phyloP scores from a whole-genome alignment of 2,113 vertebrate genomes.

The Origma solitaria region DNA sequence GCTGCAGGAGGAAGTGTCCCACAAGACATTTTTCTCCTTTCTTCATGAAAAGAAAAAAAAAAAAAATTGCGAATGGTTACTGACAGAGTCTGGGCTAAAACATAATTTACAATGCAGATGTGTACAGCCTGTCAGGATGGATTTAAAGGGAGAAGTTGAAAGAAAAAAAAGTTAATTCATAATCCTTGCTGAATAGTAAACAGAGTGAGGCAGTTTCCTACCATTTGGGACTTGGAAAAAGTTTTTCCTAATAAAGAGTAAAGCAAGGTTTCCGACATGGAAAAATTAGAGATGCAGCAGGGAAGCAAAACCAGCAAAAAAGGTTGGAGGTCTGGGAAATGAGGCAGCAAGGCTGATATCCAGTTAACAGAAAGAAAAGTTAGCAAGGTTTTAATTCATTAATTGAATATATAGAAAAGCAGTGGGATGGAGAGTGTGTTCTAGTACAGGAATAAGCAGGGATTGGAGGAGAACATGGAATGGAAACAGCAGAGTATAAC shows the following conservation, averaged over 20 bases:
- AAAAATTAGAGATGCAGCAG: background rate
- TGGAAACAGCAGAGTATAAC: background rate
- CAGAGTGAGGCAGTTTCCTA: background rate
- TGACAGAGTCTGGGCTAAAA: background rate
- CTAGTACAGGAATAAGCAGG: background rate
- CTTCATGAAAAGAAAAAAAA: background rate
- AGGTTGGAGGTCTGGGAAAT: background rate
- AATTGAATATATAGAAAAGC: background rate
- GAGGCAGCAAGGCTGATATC: background rate
- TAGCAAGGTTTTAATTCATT: conserved; percentile 3
- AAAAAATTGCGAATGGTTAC: background rate
- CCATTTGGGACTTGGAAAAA: background rate
- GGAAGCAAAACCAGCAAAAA: background rate
- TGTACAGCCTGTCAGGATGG: background rate
- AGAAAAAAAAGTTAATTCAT: background rate
- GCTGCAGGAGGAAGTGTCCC: background rate
- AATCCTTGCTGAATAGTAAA: background rate
- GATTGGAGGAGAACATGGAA: background rate
- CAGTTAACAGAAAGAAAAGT: background rate
- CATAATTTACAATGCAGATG: background rate
- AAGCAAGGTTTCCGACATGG: background rate
- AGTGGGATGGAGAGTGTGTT: background rate
- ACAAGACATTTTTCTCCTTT: background rate
- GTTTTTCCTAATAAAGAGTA: background rate
- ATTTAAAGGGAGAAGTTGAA: background rate